Evolutionary conservation across 2,888 invertebrate genomes (phyloP), one percentile per base, ranked within the genome.

Genomic region (Pseudococcus jackbeardsleyi): DNA sequence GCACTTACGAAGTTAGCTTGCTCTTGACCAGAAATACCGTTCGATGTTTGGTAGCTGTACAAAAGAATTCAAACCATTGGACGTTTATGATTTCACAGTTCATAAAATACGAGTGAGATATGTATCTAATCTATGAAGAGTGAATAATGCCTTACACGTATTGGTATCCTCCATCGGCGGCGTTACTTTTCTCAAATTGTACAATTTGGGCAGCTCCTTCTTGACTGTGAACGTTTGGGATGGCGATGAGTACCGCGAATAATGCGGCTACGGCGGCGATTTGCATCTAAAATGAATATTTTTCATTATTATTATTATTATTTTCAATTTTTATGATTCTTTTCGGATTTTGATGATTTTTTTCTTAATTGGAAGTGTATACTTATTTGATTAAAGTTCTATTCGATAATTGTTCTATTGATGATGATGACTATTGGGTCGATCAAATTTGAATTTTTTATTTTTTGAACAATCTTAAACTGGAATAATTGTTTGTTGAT

Each of bases 21-120:
- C 91, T 96, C 95, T 90, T 95, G 93, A 0, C 94, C 95, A 8
- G 93, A 93, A 90, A 95, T 96, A 15, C 95, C 95, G 90, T 96
- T 95, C 46, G 94, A 95, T 87, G 95, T 95, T 91, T 95, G 95
- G 90, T 95, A 96, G 90, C 94, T 94, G 90, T 89, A n/a, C 33
- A 85, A 26, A 17, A 85, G 17, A 84, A 22, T 42, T 42, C 42
- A 42, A 42, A 42, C 9, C 42, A 42, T 6, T 42, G 42, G 7
- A 42, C 26, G 26, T 42, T 42, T 42, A 42, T 42, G 6, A 42
- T 42, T 42, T 1, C 9, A 42, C 42, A 42, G 8, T 42, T 42
- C 8, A 9, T 42, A 42, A 42, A 42, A 42, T 42, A 42, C 6
- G 6, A 42, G 42, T 42, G 42, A 42, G 42, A 9, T 42, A 42